Percentiles rank a stretch among this genome's conserved stretches.
These are phyloP conservation scores for Philopotamus ludificatus DNA, from an alignment of 1,140 invertebrate genomes.

Conservation along the genomic window DNA sequence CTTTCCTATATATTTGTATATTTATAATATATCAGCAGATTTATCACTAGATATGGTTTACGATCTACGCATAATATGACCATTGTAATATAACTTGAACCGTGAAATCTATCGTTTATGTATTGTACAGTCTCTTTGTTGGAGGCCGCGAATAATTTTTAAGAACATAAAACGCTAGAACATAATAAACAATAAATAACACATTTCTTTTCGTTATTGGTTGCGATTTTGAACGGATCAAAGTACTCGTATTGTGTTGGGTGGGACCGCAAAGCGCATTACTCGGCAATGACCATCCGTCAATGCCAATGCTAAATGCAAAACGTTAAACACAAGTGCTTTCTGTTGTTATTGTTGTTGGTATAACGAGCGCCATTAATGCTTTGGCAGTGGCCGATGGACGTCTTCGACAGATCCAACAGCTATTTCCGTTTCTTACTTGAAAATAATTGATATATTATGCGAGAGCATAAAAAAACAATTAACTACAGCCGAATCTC, in stretches of 20 bases:
- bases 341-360: conserved; percentile 10
- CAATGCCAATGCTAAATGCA: conserved; percentile 4
- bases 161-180: neutral
- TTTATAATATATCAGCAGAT: no score
- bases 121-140: conserved; percentile 1
- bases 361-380: no score
- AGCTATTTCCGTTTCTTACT: no score
- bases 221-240: neutral
- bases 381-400: no score
- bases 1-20: no score
- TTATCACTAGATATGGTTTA: no score
- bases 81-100: neutral
- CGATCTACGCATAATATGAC: no score
- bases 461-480: no score
- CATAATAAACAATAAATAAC: neutral
- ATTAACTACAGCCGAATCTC: no score
- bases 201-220: neutral
- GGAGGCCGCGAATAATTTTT: neutral
- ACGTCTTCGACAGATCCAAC: no score
- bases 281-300: conserved; percentile 2
- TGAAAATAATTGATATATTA: no score
- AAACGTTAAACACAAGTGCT: conserved; percentile 6
- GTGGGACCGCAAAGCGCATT: neutral
- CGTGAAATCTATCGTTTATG: neutral
- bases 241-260: no score